phyloP scores from a whole-genome alignment of 2,113 vertebrate species.

The Zapornia atra region DNA sequence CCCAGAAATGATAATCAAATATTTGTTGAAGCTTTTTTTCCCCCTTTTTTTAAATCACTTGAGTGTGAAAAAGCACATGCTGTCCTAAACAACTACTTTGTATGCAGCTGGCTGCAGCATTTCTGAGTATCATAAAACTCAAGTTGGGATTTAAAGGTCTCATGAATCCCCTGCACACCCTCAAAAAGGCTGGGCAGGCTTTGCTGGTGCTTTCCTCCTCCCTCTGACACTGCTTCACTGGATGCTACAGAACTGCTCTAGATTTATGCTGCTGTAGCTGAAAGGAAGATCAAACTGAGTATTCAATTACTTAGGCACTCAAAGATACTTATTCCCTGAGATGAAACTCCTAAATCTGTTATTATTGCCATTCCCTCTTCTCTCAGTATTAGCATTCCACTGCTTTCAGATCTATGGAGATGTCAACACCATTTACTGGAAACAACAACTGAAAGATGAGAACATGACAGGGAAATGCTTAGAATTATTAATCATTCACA shows the following conservation, averaged over 20 bases:
- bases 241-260: neutral
- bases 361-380: neutral
- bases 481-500: neutral
- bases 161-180: neutral
- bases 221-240: neutral
- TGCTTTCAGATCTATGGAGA: constrained; percentile 26
- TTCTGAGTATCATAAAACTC: neutral
- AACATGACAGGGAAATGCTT: neutral
- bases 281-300: constrained; percentile 24
- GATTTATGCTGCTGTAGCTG: neutral
- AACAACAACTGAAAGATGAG: constrained; percentile 23
- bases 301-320: constrained; percentile 25
- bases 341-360: constrained; percentile 35
- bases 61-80: neutral
- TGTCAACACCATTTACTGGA: constrained; percentile 34
- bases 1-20: neutral
- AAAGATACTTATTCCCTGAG: neutral
- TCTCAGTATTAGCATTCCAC: neutral
- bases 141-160: neutral
- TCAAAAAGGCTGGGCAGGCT: neutral
- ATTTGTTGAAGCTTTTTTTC: neutral
- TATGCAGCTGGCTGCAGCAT: neutral
- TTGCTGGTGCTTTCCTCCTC: neutral
- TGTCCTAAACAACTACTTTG: neutral
- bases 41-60: neutral